Base-by-base conservation (phyloP, 1,140 invertebrate species). In the Rhopalosiphum padi region DNA sequence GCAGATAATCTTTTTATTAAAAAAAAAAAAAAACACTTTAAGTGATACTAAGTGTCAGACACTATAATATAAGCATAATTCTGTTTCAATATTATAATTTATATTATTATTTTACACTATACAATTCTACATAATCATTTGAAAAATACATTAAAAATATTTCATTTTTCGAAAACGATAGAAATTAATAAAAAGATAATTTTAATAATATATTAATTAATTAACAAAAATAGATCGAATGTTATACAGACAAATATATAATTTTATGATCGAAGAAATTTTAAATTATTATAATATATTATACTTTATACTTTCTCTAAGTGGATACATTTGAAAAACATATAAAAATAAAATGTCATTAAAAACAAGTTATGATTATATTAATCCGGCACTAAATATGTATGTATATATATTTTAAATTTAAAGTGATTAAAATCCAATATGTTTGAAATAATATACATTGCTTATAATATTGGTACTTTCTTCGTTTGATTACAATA, bases 31-130 rank as follows among this genome's bases (percentile, higher is more conserved):
- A 23, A 0, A 43, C 85, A 86, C 85, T 86, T 46, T 30, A 41
- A 86, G 85, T 46, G 43, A 86, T 86, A 86, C 37, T 86, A 86
- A 86, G n/a, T 46, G 85, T 86, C 41, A 86, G 43, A 86, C 43
- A 48, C 30, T 46, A n/a, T n/a, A 37, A 23, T 60, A 77, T 77
- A 51, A 51, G 23, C 41, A 86, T 86, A 86, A 86, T 46, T 46
- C 5, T 43, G 25, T 86, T 48, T 86, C 30, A 86, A 86, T 86
- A 46, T 46, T 18, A 86, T 77, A 46, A 25, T 86, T 86, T 41
- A 86, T 86, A 86, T 46, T n/a, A 86, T 77, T 86, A 25, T 86
- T 86, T 41, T n/a, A 86, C 43, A n/a, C 23, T 46, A 86, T 25
- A n/a, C 18, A n/a, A 18, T 35, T n/a, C 15, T 15, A n/a, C 1